phyloP scores from a whole-genome alignment of 1,140 invertebrate genomes.

The Tetramorium simillimum region DNA sequence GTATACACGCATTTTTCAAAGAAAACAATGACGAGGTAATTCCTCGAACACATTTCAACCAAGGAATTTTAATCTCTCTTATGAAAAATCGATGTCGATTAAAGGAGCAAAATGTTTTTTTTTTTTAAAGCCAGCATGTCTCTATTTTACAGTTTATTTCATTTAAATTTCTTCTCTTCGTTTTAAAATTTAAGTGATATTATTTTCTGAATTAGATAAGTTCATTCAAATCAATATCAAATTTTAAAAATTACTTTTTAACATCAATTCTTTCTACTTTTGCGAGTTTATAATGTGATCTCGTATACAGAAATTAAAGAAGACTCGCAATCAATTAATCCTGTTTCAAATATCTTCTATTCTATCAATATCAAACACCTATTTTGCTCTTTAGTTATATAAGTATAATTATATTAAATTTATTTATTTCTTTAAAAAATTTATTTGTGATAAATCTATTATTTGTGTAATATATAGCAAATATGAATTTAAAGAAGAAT shows the following conservation, averaged over 20 bases:
- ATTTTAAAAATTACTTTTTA: background rate
- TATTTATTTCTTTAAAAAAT: no score
- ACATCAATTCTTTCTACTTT: no score
- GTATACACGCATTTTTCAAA: background rate
- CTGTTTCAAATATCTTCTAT: no score
- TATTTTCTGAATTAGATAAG: conserved; percentile 1
- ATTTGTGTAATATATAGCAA: no score
- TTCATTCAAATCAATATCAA: background rate
- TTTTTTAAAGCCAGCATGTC: background rate
- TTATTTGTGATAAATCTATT: no score
- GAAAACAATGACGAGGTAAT: background rate
- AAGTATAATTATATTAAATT: no score
- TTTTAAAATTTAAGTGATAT: background rate
- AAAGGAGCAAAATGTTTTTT: background rate
- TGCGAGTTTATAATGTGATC: no score
- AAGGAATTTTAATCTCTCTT: background rate
- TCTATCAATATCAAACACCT: no score
- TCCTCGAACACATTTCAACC: background rate
- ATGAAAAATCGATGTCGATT: background rate
- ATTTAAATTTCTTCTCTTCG: background rate
- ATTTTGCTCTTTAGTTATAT: no score
- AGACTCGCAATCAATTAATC: no score
- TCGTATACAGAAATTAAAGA: no score
- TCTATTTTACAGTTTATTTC: background rate
- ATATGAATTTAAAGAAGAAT: no score